These are phyloP conservation scores for Silurus asotus DNA, from an alignment of 2,113 vertebrate genomes.

Conservation along the genomic window DNA sequence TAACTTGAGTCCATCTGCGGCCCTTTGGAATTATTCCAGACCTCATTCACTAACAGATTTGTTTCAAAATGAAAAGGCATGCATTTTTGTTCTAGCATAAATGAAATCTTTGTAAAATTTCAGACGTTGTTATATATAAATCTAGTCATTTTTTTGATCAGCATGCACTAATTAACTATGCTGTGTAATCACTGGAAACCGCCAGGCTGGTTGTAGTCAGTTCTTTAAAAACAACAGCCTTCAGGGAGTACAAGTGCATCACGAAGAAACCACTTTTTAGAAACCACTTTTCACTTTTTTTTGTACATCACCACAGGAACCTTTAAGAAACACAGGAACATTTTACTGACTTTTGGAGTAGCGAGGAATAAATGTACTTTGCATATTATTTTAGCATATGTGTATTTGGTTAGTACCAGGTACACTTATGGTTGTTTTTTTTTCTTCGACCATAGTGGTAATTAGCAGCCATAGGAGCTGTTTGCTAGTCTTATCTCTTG, in stretches of 20 bases:
- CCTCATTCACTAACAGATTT: not conserved
- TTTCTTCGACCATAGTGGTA: constrained; percentile 60
- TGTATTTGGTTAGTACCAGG: constrained; percentile 35
- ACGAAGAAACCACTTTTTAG: not conserved
- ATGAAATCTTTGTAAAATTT: not conserved
- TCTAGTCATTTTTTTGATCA: not conserved
- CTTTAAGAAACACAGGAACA: not conserved
- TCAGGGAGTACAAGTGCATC: not conserved
- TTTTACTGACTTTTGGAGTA: not conserved
- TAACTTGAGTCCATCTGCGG: constrained; percentile 14
- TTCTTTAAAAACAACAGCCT: not conserved
- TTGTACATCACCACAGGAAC: not conserved
- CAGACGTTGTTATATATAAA: not conserved
- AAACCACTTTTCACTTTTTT: too few relatives aligned
- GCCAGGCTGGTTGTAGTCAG: not conserved
- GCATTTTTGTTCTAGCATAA: not conserved
- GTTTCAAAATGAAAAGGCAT: not conserved
- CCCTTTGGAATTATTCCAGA: not conserved
- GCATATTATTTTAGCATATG: constrained; percentile 26
- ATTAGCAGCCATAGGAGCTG: constrained; percentile 63
- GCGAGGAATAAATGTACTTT: not conserved
- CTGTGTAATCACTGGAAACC: not conserved
- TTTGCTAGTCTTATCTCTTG: constrained; percentile 45
- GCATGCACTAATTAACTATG: not conserved
- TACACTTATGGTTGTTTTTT: constrained; percentile 22